Evolutionary conservation across 2,797 vertebrate species (phyloP).

Genomic region (Sternarchorhynchus goeldii): DNA sequence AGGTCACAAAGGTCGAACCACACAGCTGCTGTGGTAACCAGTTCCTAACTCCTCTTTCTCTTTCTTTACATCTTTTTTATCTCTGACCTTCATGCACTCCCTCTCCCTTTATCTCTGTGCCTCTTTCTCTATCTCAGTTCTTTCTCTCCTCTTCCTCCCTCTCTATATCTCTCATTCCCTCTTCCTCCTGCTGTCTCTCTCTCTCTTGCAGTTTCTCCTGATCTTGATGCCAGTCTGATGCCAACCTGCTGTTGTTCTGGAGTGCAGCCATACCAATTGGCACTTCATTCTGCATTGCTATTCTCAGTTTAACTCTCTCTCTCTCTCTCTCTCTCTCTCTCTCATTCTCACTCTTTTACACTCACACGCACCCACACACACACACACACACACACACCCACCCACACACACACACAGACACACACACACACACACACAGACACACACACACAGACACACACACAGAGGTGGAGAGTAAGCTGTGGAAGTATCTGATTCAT

Average conservation of each 20-base stretch:
- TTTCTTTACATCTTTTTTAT: too few relatives aligned
- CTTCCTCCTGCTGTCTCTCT: constrained; percentile 17
- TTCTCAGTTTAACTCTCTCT: not conserved
- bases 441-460: constrained; percentile 20
- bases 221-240: constrained; percentile 30
- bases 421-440: too few relatives aligned
- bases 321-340: too few relatives aligned
- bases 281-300: constrained; percentile 29
- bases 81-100: not conserved
- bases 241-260: constrained; percentile 55
- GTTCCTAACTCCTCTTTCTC: not conserved
- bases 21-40: constrained; percentile 9
- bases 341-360: not conserved
- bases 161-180: not conserved
- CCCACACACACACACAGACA: constrained; percentile 31
- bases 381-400: constrained; percentile 23
- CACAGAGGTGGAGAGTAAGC: constrained; percentile 4
- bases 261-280: constrained; percentile 51
- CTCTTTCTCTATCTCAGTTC: not conserved
- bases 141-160: constrained; percentile 6
- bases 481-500: too few relatives aligned
- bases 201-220: constrained; percentile 20
- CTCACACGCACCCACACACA: not conserved
- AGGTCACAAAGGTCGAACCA: not conserved
- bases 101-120: not conserved